These are phyloP conservation scores for Cherax quadricarinatus DNA, from an alignment of 1,140 invertebrate genomes.

Conservation along the genomic window DNA sequence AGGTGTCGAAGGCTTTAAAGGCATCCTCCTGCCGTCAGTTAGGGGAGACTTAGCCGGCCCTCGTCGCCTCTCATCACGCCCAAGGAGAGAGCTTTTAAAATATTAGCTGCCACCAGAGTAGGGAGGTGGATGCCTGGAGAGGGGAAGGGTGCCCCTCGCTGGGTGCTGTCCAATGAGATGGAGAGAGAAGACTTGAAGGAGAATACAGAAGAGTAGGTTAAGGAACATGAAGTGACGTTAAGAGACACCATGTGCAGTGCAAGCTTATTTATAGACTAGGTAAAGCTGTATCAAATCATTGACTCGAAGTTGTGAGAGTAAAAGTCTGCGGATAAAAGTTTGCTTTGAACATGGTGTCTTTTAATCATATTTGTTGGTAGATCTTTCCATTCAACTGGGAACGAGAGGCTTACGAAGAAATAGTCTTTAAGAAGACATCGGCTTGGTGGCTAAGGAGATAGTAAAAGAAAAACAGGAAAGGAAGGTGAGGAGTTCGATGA, in stretches of 20 bases:
- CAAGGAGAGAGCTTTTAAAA: not conserved
- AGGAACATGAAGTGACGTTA: not conserved
- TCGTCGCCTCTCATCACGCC: not conserved
- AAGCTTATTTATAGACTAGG: no score
- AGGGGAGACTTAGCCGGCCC: not conserved
- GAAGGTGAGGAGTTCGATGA: not conserved
- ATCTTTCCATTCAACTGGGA: no score
- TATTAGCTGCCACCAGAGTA: not conserved
- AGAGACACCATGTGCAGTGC: no score
- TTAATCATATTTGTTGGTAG: no score
- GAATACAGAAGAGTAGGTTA: not conserved
- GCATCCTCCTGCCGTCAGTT: not conserved
- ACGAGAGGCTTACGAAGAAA: not conserved
- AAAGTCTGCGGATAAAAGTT: no score
- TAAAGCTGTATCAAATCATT: no score
- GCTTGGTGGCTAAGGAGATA: no score
- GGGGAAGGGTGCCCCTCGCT: no score
- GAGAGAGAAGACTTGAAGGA: not conserved
- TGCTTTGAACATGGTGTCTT: no score
- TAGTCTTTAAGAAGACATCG: not conserved
- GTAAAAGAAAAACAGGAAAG: not conserved
- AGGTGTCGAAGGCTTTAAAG: not conserved
- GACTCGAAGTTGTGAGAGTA: no score
- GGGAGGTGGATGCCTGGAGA: not conserved
- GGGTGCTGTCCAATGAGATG: not conserved